Base-by-base conservation (phyloP, 1,140 invertebrate species). In the Trachymyrmex septentrionalis region DNA sequence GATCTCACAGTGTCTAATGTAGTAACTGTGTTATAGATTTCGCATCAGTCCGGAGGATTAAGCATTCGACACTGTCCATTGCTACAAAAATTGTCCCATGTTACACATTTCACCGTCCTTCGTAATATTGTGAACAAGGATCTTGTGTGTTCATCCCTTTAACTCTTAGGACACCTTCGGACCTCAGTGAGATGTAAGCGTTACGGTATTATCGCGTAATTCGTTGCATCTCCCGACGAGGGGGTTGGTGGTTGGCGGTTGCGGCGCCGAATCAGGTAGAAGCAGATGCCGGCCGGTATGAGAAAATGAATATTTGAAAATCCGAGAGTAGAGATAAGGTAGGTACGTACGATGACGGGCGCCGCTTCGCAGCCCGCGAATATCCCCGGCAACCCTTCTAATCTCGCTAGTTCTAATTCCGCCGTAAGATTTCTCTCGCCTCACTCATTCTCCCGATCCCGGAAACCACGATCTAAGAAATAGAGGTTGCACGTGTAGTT, bases 291-390 rank as follows among this genome's bases (percentile, higher is more conserved):
- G 38, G 78, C 2, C 44, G 88, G 75, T 88, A 87, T 91, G 90
- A 89, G 89, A 88, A 89, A 91, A 91, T 91, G 90, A 91, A 91
- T 91, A 91, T 91, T 91, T 91, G 82, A 91, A 80, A 88, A 86
- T 82, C 75, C 53, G 57, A 67, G 57, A 53, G 76, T 38, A 53
- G 50, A 77, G 50, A 77, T 34, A 16, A 16, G 71, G 44, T 34
- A 48, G 75, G n/a, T 76, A 77, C 30, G 72, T 63, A 77, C 59
- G 72, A 19, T 34, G 53, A 38, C 34, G 16, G 64, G 61, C 66
- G 59, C 27, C 55, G 55, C 48, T 30, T 67, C n/a, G 59, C 55
- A 34, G 16, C 50, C 50, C 24, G 21, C 66, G 75, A 78, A 85
- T 30, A 85, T 85, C 50, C 50, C 48, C 55, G 30, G 57, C 27